Evolutionary conservation across 2,797 vertebrate genomes (phyloP).

Genomic region (Nothura maculosa): DNA sequence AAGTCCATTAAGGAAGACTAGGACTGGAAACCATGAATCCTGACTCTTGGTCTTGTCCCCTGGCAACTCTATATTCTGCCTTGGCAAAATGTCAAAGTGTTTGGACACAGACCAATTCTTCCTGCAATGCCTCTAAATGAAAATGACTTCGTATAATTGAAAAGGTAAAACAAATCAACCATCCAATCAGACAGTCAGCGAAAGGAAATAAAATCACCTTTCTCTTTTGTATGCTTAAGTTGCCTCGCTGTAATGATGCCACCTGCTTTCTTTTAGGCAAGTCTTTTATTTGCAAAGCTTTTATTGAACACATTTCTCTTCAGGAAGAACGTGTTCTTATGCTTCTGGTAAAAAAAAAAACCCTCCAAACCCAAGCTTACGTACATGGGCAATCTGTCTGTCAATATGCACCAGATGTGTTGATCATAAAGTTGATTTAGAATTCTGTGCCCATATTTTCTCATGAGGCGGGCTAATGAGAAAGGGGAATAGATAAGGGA

Average conservation of each 20-base stretch:
- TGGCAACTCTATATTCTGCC: neutral
- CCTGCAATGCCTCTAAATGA: neutral
- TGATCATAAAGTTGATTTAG: slow-evolving; percentile 72
- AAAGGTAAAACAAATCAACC: neutral
- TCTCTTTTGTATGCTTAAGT: neutral
- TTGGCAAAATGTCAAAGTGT: neutral
- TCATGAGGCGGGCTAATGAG: slow-evolving; percentile 64
- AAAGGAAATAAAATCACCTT: neutral
- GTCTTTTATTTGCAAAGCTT: neutral
- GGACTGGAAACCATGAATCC: neutral
- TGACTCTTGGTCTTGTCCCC: neutral
- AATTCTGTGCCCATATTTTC: slow-evolving; percentile 32
- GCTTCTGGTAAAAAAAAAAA: neutral
- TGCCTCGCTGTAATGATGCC: neutral
- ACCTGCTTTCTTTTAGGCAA: slow-evolving; percentile 39
- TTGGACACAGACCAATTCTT: neutral
- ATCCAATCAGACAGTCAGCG: neutral
- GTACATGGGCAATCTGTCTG: slow-evolving; percentile 47
- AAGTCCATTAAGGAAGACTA: neutral
- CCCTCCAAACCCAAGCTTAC: neutral
- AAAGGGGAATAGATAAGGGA: slow-evolving; percentile 71
- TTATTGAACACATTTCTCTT: slow-evolving; percentile 16
- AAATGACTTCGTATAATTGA: neutral
- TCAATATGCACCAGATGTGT: slow-evolving; percentile 56
- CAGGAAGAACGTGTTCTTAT: slow-evolving; percentile 35